Evolutionary conservation across 2,797 vertebrate genomes (phyloP).

Genomic region (Poeciliopsis presidionis): DNA sequence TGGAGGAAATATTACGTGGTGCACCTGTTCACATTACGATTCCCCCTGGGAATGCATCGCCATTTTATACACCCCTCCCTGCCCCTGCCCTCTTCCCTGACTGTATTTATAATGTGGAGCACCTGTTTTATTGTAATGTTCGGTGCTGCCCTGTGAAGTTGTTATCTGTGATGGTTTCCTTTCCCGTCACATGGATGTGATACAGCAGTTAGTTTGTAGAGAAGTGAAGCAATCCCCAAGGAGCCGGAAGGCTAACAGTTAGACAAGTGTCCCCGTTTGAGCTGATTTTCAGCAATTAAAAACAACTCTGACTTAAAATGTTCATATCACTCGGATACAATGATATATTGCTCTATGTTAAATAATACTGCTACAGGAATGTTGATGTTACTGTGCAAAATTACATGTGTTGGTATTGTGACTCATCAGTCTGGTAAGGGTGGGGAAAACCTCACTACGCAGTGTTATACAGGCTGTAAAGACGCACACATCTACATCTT

Average conservation of each 20-base stretch:
- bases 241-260: not conserved
- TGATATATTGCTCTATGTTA: not conserved
- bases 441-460: not conserved
- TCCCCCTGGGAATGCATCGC: not conserved
- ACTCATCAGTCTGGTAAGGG: not conserved
- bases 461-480: not conserved
- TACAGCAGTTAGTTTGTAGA: not conserved
- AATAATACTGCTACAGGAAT: not conserved
- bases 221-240: not conserved
- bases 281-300: not conserved
- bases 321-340: not conserved
- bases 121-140: conserved; percentile 3
- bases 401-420: not conserved
- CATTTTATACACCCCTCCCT: not conserved
- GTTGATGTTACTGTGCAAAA: not conserved
- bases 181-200: not conserved
- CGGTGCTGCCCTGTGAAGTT: not conserved
- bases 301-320: not conserved
- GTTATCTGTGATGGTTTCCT: not conserved
- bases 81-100: not conserved
- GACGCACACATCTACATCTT: not conserved
- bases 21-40: not conserved
- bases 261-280: not conserved
- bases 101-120: not conserved
- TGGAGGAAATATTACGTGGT: not conserved